Percentiles rank a stretch among this genome's conserved stretches.
phyloP scores from a whole-genome alignment of 2,113 vertebrate species.

The Hyperopisus bebe region DNA sequence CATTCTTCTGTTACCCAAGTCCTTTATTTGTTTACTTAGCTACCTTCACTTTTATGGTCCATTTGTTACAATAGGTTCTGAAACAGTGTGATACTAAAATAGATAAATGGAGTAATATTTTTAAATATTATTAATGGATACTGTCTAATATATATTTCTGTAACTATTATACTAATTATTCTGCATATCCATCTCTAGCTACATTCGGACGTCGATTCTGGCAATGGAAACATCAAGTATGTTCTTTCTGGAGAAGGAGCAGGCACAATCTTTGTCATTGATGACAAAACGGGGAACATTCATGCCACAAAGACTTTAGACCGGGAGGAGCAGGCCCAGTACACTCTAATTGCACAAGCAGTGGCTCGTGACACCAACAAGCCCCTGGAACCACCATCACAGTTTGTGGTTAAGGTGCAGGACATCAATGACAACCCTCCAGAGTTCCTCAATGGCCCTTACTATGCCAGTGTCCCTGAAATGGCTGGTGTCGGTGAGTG shows the following conservation, averaged over 20 bases:
- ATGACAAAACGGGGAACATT: conserved; percentile 98
- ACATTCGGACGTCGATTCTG: conserved; percentile 93
- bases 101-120: background rate
- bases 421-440: conserved; percentile 98
- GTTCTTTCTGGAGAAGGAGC: conserved; percentile 97
- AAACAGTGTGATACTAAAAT: background rate
- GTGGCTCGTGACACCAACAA: conserved; percentile 87
- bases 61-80: background rate
- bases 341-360: conserved; percentile 91
- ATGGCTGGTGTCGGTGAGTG: conserved; percentile 95
- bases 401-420: conserved; percentile 98
- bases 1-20: background rate
- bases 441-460: conserved; percentile 88
- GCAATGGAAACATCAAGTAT: conserved; percentile 92
- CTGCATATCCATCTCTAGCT: conserved; percentile 68
- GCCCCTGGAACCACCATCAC: conserved; percentile 87
- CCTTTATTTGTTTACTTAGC: background rate
- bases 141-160: background rate
- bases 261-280: conserved; percentile 96
- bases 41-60: background rate
- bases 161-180: background rate
- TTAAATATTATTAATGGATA: background rate
- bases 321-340: conserved; percentile 92
- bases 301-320: conserved; percentile 97
- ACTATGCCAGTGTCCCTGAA: conserved; percentile 91